Evolutionary conservation across 1,140 invertebrate species (phyloP).

Genomic region (Ditylenchus dipsaci): DNA sequence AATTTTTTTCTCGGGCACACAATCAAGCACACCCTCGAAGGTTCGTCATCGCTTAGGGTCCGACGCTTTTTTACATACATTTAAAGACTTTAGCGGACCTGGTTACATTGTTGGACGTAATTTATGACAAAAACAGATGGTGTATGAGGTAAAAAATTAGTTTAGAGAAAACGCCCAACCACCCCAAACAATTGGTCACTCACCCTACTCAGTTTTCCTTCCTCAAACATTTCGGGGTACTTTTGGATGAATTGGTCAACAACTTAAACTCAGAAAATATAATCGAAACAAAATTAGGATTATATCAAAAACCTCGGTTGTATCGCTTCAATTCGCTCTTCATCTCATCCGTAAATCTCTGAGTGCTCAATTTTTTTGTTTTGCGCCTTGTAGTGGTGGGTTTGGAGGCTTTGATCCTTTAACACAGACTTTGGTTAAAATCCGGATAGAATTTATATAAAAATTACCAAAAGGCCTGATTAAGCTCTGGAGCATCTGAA

Average conservation of each 20-base stretch:
- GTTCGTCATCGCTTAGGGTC: no score
- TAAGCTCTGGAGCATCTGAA: background rate
- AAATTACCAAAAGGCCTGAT: background rate
- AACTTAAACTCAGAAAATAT: background rate
- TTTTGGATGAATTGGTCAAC: background rate
- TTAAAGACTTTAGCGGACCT: no score
- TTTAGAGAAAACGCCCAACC: background rate
- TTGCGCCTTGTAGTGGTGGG: background rate
- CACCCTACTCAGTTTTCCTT: conserved; percentile 16
- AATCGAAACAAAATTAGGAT: no score
- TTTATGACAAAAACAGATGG: no score
- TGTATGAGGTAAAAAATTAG: conserved; percentile 1
- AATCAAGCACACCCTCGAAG: no score
- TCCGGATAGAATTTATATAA: background rate
- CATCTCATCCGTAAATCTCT: background rate
- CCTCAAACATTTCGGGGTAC: conserved; percentile 10
- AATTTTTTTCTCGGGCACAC: no score
- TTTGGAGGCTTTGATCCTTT: background rate
- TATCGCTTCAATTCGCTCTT: no score
- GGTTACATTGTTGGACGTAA: no score
- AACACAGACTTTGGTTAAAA: background rate
- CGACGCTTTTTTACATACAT: no score
- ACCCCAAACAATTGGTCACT: no score
- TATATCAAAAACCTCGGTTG: no score
- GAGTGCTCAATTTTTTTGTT: background rate